Percentiles rank a stretch among this genome's conserved stretches.
These are phyloP conservation scores for Indicator indicator DNA, from an alignment of 2,113 vertebrate genomes.

Conservation along the genomic window DNA sequence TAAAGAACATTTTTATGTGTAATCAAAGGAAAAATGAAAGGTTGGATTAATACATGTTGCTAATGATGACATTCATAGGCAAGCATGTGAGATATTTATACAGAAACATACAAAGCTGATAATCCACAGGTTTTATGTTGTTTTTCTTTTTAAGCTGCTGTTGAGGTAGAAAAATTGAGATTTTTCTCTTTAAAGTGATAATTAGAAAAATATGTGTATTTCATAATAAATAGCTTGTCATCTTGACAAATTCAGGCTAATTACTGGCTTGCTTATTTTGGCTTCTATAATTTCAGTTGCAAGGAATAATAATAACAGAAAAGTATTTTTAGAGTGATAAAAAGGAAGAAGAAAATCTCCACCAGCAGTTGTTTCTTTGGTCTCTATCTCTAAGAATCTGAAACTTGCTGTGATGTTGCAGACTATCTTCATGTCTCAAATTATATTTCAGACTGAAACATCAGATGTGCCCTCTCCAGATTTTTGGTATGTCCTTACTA, in stretches of 20 bases:
- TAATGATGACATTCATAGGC: not conserved
- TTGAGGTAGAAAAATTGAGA: not conserved
- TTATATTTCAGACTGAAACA: not conserved
- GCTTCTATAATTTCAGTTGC: not conserved
- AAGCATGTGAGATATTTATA: slow-evolving; percentile 4
- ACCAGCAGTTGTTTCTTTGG: not conserved
- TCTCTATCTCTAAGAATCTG: not conserved
- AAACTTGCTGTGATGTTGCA: not conserved
- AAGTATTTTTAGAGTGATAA: not conserved
- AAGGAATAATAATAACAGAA: not conserved
- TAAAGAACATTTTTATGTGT: slow-evolving; percentile 1
- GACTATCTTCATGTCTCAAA: not conserved
- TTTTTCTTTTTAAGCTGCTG: not conserved
- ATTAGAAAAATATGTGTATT: not conserved
- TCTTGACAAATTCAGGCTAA: slow-evolving; percentile 2
- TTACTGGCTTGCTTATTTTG: not conserved
- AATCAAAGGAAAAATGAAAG: slow-evolving; percentile 3
- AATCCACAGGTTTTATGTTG: not conserved
- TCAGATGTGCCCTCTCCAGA: not conserved
- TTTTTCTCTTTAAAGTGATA: not conserved
- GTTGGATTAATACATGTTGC: not conserved
- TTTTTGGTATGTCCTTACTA: not conserved
- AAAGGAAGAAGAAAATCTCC: not conserved
- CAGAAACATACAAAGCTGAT: not conserved
- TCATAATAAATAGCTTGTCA: not conserved